These are phyloP conservation scores for Ophraella communa DNA, from an alignment of 2,888 invertebrate species.

Conservation along the genomic window DNA sequence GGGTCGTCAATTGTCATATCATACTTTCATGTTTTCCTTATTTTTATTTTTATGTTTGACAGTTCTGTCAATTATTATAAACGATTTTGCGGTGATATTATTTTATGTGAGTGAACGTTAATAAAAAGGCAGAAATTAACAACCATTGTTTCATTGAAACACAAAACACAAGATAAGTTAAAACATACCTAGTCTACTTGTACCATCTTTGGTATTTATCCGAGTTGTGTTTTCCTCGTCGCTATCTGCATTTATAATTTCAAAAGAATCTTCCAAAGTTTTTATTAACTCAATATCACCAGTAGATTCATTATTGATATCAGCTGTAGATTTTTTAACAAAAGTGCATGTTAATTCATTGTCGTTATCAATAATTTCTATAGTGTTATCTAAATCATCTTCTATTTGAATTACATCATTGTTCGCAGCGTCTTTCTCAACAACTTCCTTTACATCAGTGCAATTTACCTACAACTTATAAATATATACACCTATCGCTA, in stretches of 20 bases:
- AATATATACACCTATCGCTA: neutral
- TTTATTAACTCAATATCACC: constrained; percentile 10
- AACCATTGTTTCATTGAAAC: too few relatives aligned
- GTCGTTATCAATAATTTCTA: constrained; percentile 6
- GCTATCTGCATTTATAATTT: constrained; percentile 31
- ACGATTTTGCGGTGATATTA: too few relatives aligned
- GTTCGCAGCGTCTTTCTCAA: neutral
- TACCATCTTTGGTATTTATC: neutral
- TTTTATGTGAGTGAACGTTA: too few relatives aligned
- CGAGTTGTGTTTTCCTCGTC: constrained; percentile 19
- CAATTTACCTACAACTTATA: neutral
- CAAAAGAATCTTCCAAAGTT: constrained; percentile 19
- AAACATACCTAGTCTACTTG: neutral
- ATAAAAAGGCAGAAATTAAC: too few relatives aligned
- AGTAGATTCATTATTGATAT: neutral
- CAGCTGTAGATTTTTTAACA: too few relatives aligned
- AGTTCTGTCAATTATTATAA: too few relatives aligned
- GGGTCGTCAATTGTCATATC: too few relatives aligned
- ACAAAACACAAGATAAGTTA: neutral
- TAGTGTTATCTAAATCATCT: neutral
- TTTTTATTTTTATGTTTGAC: too few relatives aligned
- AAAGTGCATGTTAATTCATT: too few relatives aligned
- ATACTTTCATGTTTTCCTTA: too few relatives aligned
- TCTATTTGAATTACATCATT: neutral
- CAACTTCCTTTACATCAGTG: neutral